These are phyloP conservation scores for Polypedilum vanderplanki DNA, from an alignment of 1,140 invertebrate genomes.

Conservation along the genomic window DNA sequence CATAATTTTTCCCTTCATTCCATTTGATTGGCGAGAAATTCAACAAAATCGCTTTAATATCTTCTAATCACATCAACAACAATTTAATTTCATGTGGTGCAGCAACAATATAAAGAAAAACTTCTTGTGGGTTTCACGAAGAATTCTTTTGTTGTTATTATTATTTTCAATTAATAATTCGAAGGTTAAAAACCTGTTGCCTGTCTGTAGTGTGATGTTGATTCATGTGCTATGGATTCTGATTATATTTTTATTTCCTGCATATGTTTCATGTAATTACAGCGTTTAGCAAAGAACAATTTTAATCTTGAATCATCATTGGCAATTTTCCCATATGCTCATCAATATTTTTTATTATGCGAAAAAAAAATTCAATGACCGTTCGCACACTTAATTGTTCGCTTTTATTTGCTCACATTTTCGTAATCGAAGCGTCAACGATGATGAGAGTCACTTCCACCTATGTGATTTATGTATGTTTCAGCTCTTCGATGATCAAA, in stretches of 20 bases:
- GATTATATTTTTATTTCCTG: conserved; percentile 21
- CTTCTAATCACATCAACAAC: conserved; percentile 1
- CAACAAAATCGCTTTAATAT: not conserved
- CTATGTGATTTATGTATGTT: too few species aligned
- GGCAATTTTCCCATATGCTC: too few species aligned
- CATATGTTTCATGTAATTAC: conserved; percentile 25
- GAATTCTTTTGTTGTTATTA: not conserved
- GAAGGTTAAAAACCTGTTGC: conserved; percentile 22
- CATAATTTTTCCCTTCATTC: too few species aligned
- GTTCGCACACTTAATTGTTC: too few species aligned
- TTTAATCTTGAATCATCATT: not conserved
- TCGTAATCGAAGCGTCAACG: too few species aligned
- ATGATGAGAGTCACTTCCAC: too few species aligned
- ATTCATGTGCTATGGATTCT: not conserved
- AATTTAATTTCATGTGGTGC: not conserved
- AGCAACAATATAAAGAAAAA: not conserved
- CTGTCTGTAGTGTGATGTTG: not conserved
- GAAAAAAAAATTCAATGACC: too few species aligned
- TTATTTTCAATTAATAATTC: not conserved
- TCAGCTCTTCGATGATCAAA: too few species aligned
- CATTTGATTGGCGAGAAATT: too few species aligned
- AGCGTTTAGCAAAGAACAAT: not conserved
- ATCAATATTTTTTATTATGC: too few species aligned
- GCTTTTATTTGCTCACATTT: too few species aligned
- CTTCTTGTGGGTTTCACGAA: not conserved